phyloP scores from a whole-genome alignment of 2,888 invertebrate species.

The Sipunculus nudus region DNA sequence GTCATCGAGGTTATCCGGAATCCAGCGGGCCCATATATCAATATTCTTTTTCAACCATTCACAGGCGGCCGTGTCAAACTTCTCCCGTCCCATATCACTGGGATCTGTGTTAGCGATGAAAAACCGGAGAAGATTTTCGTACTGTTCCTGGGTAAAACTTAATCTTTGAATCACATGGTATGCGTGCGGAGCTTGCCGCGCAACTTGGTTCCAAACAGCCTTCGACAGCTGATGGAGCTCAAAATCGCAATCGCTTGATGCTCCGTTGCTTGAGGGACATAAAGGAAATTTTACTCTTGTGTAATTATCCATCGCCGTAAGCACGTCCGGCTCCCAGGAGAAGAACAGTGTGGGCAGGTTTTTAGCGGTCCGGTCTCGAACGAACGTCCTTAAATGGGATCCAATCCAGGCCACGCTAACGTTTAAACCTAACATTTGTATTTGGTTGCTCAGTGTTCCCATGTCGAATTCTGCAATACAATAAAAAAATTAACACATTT shows the following conservation, averaged over 20 bases:
- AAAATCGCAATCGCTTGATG: slow-evolving; percentile 72
- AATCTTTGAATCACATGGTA: slow-evolving; percentile 59
- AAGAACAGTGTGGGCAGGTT: slow-evolving; percentile 72
- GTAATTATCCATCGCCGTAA: slow-evolving; percentile 69
- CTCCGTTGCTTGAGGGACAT: slow-evolving; percentile 63
- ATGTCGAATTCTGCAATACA: slow-evolving; percentile 51
- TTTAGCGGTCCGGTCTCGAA: slow-evolving; percentile 49
- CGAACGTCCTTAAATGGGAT: slow-evolving; percentile 68
- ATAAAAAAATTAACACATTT: slow-evolving; percentile 7
- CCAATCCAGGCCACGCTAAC: slow-evolving; percentile 80
- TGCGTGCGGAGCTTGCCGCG: slow-evolving; percentile 67
- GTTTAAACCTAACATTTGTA: slow-evolving; percentile 72
- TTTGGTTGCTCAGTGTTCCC: slow-evolving; percentile 68
- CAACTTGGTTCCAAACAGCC: slow-evolving; percentile 70
- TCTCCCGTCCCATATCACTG: slow-evolving; percentile 16
- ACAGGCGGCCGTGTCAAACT: slow-evolving; percentile 72
- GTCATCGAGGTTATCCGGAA: slow-evolving; percentile 61
- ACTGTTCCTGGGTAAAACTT: slow-evolving; percentile 70
- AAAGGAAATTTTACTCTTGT: slow-evolving; percentile 74
- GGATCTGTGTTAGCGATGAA: not conserved
- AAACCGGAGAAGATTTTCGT: slow-evolving; percentile 68
- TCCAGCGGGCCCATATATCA: slow-evolving; percentile 67
- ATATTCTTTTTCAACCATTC: slow-evolving; percentile 73
- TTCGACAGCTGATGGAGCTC: slow-evolving; percentile 77
- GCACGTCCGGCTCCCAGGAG: slow-evolving; percentile 74